These are phyloP conservation scores for Chlorodrepanis virens DNA, from an alignment of 2,113 vertebrate genomes.

Conservation along the genomic window DNA sequence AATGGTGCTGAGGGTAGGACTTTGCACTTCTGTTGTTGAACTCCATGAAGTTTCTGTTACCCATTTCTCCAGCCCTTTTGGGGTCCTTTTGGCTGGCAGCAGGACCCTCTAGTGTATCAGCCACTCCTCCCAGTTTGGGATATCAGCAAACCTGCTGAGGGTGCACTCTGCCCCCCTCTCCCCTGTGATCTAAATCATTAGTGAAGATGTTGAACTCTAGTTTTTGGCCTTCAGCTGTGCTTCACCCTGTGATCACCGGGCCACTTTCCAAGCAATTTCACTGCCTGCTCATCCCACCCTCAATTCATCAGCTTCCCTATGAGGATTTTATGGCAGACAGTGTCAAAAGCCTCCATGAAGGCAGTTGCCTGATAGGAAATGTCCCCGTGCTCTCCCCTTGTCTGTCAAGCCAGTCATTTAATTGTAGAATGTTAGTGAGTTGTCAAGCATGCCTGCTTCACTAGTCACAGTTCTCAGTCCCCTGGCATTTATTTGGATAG, in stretches of 20 bases:
- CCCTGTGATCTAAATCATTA: neutral
- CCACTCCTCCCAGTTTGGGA: neutral
- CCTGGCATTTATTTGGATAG: neutral
- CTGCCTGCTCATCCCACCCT: neutral
- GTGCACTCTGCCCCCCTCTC: neutral
- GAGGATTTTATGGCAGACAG: neutral
- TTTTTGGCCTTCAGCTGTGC: neutral
- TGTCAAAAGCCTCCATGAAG: neutral
- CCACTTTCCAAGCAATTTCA: neutral
- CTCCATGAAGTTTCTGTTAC: neutral
- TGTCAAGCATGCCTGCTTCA: neutral
- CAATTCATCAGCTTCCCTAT: neutral
- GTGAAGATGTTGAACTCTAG: neutral
- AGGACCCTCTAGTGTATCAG: neutral
- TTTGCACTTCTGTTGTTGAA: neutral
- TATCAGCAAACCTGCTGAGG: neutral
- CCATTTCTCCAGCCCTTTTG: neutral
- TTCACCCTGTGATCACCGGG: neutral
- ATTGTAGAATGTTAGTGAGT: neutral
- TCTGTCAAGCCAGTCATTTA: neutral
- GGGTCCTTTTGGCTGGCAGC: neutral
- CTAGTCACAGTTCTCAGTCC: neutral
- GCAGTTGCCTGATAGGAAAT: neutral
- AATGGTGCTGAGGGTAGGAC: neutral
- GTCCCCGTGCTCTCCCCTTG: neutral